Percentiles rank a stretch among this genome's conserved stretches.
phyloP scores from a whole-genome alignment of 1,140 invertebrate genomes.

The Periplaneta americana region DNA sequence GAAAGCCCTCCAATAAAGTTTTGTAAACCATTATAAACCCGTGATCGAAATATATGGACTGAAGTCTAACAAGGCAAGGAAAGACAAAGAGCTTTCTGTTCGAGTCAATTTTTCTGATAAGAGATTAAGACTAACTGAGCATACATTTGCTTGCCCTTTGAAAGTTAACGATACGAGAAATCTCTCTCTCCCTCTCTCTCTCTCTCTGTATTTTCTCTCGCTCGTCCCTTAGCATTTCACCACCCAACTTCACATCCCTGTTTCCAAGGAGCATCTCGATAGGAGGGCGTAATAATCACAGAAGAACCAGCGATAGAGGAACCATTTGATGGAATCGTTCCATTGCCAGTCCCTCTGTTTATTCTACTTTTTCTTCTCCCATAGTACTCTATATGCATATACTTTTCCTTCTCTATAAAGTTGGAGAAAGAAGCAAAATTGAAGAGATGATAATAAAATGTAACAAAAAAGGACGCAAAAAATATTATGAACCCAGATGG shows the following conservation, averaged over 20 bases:
- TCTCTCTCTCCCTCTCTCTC: neutral
- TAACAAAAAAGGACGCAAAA: neutral
- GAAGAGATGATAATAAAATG: neutral
- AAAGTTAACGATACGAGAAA: conserved; percentile 10
- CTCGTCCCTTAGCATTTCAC: neutral
- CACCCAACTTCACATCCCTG: neutral
- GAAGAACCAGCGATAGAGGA: neutral
- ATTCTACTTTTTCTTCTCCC: neutral
- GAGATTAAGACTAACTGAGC: neutral
- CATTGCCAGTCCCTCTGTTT: neutral
- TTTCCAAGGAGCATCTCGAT: neutral
- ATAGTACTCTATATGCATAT: neutral
- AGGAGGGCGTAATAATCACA: neutral
- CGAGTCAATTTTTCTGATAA: neutral
- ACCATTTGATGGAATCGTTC: neutral
- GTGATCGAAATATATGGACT: no score
- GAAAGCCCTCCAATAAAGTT: no score
- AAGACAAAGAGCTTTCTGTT: neutral
- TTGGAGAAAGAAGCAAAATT: neutral
- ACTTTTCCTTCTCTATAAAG: neutral
- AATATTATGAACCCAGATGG: neutral
- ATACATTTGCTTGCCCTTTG: conserved; percentile 6
- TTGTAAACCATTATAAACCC: no score
- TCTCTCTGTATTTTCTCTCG: neutral
- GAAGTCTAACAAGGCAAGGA: no score